Evolutionary conservation across 2,113 vertebrate species (phyloP).

Genomic region (Telmatochromis sp.): DNA sequence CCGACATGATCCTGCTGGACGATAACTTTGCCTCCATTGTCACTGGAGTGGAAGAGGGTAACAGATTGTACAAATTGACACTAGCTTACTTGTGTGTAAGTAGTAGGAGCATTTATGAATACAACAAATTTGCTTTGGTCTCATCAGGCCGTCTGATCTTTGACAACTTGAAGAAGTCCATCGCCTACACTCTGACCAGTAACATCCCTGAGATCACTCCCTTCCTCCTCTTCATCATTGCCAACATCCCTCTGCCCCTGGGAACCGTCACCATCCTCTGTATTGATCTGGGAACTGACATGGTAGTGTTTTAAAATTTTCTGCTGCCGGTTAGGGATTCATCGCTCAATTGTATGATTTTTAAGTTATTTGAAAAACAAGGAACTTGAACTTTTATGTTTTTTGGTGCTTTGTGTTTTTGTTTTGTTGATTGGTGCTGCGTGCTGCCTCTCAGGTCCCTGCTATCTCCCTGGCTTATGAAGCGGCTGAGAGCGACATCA

Average conservation of each 20-base stretch:
- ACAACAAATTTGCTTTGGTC: not conserved
- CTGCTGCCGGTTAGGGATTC: not conserved
- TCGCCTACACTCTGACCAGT: slow-evolving; percentile 87
- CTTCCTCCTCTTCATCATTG: slow-evolving; percentile 89
- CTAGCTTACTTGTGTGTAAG: not conserved
- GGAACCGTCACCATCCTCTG: slow-evolving; percentile 92
- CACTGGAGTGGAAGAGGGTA: slow-evolving; percentile 89
- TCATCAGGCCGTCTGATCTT: slow-evolving; percentile 84
- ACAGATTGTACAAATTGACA: not conserved
- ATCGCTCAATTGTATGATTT: not conserved
- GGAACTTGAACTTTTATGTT: not conserved
- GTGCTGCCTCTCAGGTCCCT: slow-evolving; percentile 73
- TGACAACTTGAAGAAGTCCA: slow-evolving; percentile 94
- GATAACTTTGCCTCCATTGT: slow-evolving; percentile 93
- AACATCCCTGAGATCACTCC: slow-evolving; percentile 95
- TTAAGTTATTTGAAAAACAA: not conserved
- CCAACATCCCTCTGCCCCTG: slow-evolving; percentile 87
- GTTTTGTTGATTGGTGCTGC: not conserved
- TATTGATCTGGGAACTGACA: slow-evolving; percentile 93
- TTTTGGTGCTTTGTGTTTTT: not conserved
- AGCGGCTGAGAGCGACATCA: slow-evolving; percentile 92
- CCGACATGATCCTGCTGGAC: slow-evolving; percentile 73
- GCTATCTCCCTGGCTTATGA: slow-evolving; percentile 94
- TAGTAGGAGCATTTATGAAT: not conserved
- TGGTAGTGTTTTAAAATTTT: slow-evolving; percentile 67